phyloP scores from a whole-genome alignment of 2,113 vertebrate genomes.

The Gnathonemus longibarbis region DNA sequence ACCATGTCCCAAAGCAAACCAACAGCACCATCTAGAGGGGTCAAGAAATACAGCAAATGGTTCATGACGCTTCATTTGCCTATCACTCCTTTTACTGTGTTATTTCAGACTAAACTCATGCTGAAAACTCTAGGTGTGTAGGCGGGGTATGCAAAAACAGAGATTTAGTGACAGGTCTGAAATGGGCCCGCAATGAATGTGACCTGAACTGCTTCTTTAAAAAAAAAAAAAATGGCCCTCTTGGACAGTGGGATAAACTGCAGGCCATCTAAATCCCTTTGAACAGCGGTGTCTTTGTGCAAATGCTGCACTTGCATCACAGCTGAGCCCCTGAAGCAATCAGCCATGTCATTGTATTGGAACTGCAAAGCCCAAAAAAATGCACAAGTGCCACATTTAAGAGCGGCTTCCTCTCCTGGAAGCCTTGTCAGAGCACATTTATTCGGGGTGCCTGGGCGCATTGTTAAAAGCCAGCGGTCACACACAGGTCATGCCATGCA shows the following conservation, averaged over 20 bases:
- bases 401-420: neutral
- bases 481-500: constrained; percentile 28
- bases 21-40: neutral
- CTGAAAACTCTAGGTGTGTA: neutral
- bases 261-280: neutral
- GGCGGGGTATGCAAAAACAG: neutral
- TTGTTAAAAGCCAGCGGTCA: constrained; percentile 47
- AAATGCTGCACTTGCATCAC: neutral
- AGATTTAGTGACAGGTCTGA: neutral
- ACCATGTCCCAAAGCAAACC: neutral
- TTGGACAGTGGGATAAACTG: neutral
- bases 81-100: neutral
- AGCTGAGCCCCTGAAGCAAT: neutral
- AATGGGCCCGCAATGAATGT: neutral
- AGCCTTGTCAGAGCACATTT: neutral
- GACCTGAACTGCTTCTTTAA: neutral
- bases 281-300: neutral
- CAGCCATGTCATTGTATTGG: neutral
- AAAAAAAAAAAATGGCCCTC: neutral
- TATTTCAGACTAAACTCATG: neutral
- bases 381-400: neutral
- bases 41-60: neutral
- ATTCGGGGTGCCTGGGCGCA: constrained; percentile 16
- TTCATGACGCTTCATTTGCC: neutral
- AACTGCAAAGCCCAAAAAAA: neutral